Conservation (phyloP, 1,140 invertebrate genomes). For the Cydia strobilella region DNA sequence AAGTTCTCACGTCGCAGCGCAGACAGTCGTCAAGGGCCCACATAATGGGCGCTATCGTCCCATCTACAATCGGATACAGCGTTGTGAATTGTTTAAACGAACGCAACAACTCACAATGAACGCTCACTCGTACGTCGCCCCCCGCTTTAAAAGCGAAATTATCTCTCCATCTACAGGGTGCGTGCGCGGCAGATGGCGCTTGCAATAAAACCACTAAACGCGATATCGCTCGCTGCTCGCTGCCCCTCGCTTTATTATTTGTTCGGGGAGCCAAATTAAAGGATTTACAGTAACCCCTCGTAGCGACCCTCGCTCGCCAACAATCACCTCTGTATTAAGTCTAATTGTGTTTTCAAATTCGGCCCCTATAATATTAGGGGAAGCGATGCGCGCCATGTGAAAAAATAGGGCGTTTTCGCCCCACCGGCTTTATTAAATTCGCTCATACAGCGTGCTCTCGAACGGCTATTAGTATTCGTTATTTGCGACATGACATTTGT, state of each 20-base stretch:
- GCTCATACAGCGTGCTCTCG: conserved; percentile 43
- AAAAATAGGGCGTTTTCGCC: conserved; percentile 69
- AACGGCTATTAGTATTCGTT: conserved; percentile 33
- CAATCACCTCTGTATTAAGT: conserved; percentile 80
- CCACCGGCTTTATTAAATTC: conserved; percentile 69
- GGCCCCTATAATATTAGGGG: conserved; percentile 67
- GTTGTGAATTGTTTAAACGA: conserved; percentile 72
- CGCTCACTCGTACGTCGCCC: conserved; percentile 61
- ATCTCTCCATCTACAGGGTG: conserved; percentile 72
- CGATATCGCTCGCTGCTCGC: conserved; percentile 66
- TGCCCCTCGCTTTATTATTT: conserved; percentile 77
- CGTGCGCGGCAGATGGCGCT: conserved; percentile 75
- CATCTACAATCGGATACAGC: conserved; percentile 64
- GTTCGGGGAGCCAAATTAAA: conserved; percentile 79
- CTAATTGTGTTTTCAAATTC: conserved; percentile 80
- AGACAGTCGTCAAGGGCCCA: conserved; percentile 61
- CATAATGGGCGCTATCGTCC: conserved; percentile 66
- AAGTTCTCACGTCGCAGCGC: conserved; percentile 54
- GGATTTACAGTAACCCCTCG: conserved; percentile 77
- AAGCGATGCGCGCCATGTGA: conserved; percentile 60
- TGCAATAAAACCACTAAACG: conserved; percentile 80
- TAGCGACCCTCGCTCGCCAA: conserved; percentile 69
- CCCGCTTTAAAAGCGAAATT: conserved; percentile 72
- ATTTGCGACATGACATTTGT: conserved; percentile 38
- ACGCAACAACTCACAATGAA: conserved; percentile 68